phyloP scores from a whole-genome alignment of 2,113 vertebrate species.

The Protobothrops flavoviridis region DNA sequence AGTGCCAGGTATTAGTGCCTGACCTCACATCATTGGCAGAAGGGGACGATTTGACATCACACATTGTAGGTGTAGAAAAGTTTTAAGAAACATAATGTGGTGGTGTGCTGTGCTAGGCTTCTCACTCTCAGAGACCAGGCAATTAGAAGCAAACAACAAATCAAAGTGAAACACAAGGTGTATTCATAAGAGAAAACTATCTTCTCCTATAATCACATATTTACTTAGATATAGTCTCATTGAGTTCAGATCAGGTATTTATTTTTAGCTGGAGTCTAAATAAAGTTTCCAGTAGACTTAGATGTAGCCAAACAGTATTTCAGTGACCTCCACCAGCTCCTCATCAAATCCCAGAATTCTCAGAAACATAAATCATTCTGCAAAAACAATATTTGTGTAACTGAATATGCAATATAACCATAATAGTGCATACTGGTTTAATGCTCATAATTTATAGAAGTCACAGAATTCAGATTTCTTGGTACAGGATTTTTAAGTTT shows the following conservation, averaged over 20 bases:
- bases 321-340: neutral
- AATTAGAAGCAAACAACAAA: neutral
- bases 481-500: neutral
- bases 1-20: neutral
- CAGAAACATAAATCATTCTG: neutral
- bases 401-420: neutral
- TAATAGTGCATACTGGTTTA: neutral
- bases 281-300: neutral
- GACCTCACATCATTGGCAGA: neutral
- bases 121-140: neutral
- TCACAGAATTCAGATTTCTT: neutral
- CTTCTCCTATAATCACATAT: neutral
- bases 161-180: neutral
- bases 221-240: neutral
- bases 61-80: neutral
- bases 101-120: too few species aligned
- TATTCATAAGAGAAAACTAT: neutral
- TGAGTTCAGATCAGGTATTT: neutral
- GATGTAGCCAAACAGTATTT: neutral
- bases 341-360: neutral
- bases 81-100: neutral
- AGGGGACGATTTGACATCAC: neutral
- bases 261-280: neutral
- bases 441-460: neutral
- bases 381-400: neutral